phyloP scores from a whole-genome alignment of 2,888 invertebrate species.

The Oligia strigilis region DNA sequence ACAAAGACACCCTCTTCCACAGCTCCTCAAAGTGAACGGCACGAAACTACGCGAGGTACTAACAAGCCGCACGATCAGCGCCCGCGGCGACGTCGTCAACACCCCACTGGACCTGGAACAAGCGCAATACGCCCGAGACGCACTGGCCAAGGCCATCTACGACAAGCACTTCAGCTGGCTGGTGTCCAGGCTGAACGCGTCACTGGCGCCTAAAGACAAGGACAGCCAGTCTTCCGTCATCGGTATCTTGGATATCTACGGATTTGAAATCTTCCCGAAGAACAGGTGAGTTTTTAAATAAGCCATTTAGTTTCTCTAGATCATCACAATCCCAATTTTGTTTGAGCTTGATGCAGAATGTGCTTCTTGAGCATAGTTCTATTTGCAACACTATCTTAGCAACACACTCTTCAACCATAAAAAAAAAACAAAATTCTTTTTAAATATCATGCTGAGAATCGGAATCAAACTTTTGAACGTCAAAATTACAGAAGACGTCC shows the following conservation, averaged over 20 bases:
- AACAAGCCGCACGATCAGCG: slow-evolving; percentile 96
- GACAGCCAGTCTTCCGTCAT: slow-evolving; percentile 93
- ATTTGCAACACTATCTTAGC: not conserved
- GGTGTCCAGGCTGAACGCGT: slow-evolving; percentile 94
- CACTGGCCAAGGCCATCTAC: slow-evolving; percentile 97
- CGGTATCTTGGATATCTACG: slow-evolving; percentile 98
- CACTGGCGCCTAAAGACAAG: slow-evolving; percentile 91
- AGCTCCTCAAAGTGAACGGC: slow-evolving; percentile 94
- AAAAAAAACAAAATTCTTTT: not conserved
- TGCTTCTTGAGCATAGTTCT: not conserved
- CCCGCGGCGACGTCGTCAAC: slow-evolving; percentile 95
- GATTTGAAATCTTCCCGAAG: slow-evolving; percentile 97
- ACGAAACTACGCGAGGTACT: slow-evolving; percentile 93
- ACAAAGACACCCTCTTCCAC: slow-evolving; percentile 40
- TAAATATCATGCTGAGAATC: not conserved
- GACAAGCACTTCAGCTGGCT: slow-evolving; percentile 98
- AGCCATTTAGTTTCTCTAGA: not conserved
- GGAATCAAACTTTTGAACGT: not conserved
- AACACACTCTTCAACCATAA: not conserved
- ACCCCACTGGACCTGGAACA: slow-evolving; percentile 95
- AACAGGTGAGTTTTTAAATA: slow-evolving; percentile 92
- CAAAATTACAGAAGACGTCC: not conserved
- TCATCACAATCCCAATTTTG: not conserved
- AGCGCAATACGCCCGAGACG: slow-evolving; percentile 96
- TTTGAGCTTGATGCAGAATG: not conserved